phyloP scores from a whole-genome alignment of 2,113 vertebrate species.

The Tachysurus vachellii region DNA sequence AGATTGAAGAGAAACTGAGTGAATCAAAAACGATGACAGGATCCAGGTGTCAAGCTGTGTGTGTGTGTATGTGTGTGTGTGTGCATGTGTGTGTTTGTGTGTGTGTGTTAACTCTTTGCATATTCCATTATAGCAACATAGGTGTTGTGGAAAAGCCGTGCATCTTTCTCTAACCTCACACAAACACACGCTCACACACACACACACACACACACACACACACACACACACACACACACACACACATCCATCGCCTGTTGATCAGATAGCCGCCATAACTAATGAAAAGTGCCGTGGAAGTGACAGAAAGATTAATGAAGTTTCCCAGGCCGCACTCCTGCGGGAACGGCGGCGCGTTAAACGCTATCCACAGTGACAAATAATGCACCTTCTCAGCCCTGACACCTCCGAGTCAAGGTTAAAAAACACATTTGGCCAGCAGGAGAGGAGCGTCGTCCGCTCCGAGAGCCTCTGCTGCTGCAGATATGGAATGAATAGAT shows the following conservation, averaged over 20 bases:
- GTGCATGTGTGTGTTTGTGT: slow-evolving; percentile 13
- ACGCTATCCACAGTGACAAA: slow-evolving; percentile 91
- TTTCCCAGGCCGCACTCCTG: slow-evolving; percentile 80
- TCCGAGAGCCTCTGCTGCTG: slow-evolving; percentile 53
- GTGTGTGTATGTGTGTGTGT: slow-evolving; percentile 20
- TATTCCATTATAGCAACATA: slow-evolving; percentile 34
- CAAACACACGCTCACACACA: slow-evolving; percentile 19
- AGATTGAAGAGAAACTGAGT: background rate
- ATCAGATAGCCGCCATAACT: slow-evolving; percentile 90
- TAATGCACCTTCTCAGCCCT: slow-evolving; percentile 79
- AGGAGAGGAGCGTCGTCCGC: slow-evolving; percentile 52
- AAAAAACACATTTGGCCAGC: slow-evolving; percentile 81
- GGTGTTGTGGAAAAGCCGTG: background rate
- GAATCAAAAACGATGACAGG: slow-evolving; percentile 1
- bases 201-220: slow-evolving; percentile 22
- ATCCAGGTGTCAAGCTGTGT: background rate
- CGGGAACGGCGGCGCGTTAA: slow-evolving; percentile 79
- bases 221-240: slow-evolving; percentile 18
- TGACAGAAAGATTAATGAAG: slow-evolving; percentile 99
- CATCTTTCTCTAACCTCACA: background rate
- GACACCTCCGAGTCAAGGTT: slow-evolving; percentile 92
- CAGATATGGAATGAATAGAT: slow-evolving; percentile 63
- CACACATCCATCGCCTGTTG: slow-evolving; percentile 65
- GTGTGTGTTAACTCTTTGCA: slow-evolving; percentile 26
- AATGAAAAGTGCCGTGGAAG: slow-evolving; percentile 91